Evolutionary conservation across 92 coral and sea anemone species (phyloP).

Genomic region (Hydrozoanthus gracilis): DNA sequence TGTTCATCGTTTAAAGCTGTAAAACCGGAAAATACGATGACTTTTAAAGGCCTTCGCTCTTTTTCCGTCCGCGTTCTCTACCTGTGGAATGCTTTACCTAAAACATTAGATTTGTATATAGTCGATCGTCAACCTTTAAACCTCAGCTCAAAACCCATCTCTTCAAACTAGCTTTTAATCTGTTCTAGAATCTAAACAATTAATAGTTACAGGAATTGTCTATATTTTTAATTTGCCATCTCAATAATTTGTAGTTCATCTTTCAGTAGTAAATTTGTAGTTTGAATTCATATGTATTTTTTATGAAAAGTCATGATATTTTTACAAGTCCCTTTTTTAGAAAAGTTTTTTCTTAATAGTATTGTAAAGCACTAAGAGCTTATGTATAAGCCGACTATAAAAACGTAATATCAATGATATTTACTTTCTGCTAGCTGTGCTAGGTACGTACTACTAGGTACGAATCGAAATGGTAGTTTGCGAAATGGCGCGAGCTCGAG

Average conservation of each 20-base stretch:
- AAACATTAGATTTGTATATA: background rate
- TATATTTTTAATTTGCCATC: too few species aligned
- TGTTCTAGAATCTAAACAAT: too few species aligned
- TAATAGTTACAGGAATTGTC: too few species aligned
- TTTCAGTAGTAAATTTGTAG: too few species aligned
- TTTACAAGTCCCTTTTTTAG: too few species aligned
- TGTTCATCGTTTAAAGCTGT: slow-evolving; percentile 3
- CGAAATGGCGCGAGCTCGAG: background rate
- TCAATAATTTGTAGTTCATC: too few species aligned
- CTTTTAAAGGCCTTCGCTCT: background rate
- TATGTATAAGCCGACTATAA: background rate
- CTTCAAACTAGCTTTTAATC: too few species aligned
- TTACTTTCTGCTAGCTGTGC: background rate
- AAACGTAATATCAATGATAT: background rate
- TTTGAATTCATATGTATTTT: too few species aligned
- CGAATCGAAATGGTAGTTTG: background rate
- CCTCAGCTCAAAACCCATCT: too few species aligned
- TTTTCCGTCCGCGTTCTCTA: background rate
- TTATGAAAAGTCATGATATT: too few species aligned
- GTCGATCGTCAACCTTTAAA: too few species aligned
- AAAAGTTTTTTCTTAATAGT: background rate
- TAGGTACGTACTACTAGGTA: background rate
- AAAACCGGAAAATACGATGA: too few species aligned
- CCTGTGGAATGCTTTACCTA: background rate
- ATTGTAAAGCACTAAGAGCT: background rate